These are phyloP conservation scores for Poecilia latipinna DNA, from an alignment of 2,113 vertebrate species.

Conservation along the genomic window DNA sequence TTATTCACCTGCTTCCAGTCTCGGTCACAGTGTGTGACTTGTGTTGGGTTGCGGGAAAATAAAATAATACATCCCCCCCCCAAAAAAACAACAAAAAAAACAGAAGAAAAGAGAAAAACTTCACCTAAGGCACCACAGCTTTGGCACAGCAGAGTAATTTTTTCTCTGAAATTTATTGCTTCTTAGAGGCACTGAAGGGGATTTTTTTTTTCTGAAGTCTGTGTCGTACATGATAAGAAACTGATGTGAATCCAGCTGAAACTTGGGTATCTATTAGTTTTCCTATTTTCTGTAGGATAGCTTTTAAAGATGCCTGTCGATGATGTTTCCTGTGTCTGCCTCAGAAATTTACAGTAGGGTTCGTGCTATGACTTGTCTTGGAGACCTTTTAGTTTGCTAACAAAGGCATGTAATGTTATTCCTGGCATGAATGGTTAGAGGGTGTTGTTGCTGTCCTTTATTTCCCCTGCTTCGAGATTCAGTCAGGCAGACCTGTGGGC, in stretches of 20 bases:
- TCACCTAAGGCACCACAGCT: constrained; percentile 12
- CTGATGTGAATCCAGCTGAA: constrained; percentile 13
- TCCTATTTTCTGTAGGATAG: neutral
- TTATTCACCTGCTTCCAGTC: constrained; percentile 45
- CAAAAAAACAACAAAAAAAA: neutral
- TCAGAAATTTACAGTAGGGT: neutral
- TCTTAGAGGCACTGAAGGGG: constrained; percentile 18
- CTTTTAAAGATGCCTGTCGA: neutral
- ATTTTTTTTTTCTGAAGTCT: constrained; percentile 17
- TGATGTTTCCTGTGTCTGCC: neutral
- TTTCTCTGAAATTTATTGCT: constrained; percentile 24
- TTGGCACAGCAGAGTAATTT: constrained; percentile 12
- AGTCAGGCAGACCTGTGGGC: constrained; percentile 44
- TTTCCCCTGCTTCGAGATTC: constrained; percentile 19
- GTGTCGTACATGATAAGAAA: constrained; percentile 14
- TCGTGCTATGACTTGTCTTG: constrained; percentile 22
- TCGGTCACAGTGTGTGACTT: constrained; percentile 20
- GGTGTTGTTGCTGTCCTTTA: constrained; percentile 43
- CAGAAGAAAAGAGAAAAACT: constrained; percentile 6
- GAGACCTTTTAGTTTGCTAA: constrained; percentile 31
- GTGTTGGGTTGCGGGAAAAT: constrained; percentile 4
- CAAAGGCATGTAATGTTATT: constrained; percentile 31
- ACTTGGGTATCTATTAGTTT: neutral
- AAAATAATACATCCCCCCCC: constrained; percentile 31
- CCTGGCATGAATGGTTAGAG: constrained; percentile 29